Evolutionary conservation across 2,113 vertebrate genomes (phyloP), one percentile per base, ranked within the genome.

Genomic region (Channa maculata): DNA sequence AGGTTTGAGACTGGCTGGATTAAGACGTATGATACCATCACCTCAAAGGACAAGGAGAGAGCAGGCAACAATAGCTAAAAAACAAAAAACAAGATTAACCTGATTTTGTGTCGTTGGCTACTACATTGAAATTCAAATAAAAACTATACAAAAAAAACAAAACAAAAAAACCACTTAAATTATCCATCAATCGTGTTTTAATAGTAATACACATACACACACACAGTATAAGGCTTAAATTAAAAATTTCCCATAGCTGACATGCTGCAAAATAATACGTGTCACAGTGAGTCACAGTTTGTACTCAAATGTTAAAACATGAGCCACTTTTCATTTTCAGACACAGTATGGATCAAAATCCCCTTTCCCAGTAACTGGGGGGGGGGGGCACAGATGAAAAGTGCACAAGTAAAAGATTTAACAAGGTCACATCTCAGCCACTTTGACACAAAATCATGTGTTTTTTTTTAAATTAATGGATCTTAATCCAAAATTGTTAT

Each of bases 1-100:
- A 86, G 88, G 81, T 77, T 89, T 12, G 49, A 88, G 76, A 78
- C 63, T 1, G 51, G 70, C 61, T 48, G 68, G 88, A 92, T 87
- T 89, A 89, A 90, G 59, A 75, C n/a, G 69, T 62, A 79, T 77
- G 53, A 81, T 63, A 64, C 74, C 77, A 75, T 86, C 79, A 81
- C 67, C 72, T 49, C 34, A 1, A 63, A 78, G 82, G 78, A 84
- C 68, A 62, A 52, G 66, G 65, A 84, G 68, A 69, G 58, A 66
- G 66, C 66, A 65, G 67, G 77, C 37, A 10, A 75, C 72, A 81
- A 67, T 0, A 65, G 38, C 50, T 63, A 7, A 5, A 24, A 11
- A 11, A 65, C 68, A 65, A 60, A 62, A 67, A 66, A 57, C 51
- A 63, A 77, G 39, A 15, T n/a, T 24, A 12, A 24, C 36, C 68